A percentile compares a stretch with the other conserved stretches of the same genome.
phyloP scores from a whole-genome alignment of 2,113 vertebrate genomes.

The Rhabdornis inornatus region DNA sequence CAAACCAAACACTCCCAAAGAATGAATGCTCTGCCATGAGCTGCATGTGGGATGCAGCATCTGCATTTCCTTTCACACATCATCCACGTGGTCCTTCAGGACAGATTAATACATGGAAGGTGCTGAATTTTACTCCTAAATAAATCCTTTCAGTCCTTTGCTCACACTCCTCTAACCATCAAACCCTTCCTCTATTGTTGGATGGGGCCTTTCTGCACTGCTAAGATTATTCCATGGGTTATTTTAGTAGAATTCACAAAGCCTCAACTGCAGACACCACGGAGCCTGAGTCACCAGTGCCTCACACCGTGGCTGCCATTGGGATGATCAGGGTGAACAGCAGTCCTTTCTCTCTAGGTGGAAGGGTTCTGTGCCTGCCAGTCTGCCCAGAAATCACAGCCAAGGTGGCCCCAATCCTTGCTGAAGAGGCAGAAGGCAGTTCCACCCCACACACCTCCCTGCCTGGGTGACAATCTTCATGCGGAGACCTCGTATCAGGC shows the following conservation, averaged over 20 bases:
- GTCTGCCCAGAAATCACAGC: neutral
- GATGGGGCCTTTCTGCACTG: neutral
- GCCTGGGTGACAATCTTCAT: neutral
- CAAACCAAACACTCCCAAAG: constrained; percentile 7
- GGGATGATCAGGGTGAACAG: neutral
- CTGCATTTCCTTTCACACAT: neutral
- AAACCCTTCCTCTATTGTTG: accelerated
- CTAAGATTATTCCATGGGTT: neutral
- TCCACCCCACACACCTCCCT: neutral
- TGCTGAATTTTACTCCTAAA: neutral
- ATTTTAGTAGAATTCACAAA: neutral
- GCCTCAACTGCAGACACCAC: neutral
- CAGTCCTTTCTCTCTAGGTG: neutral
- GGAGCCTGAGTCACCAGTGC: neutral
- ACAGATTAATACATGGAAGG: neutral
- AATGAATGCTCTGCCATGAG: neutral
- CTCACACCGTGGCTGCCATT: accelerated
- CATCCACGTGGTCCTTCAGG: neutral
- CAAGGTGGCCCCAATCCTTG: neutral
- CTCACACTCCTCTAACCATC: neutral
- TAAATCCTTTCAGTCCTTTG: neutral
- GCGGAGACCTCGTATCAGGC: neutral
- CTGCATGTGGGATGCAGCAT: neutral
- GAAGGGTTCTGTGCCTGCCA: neutral
- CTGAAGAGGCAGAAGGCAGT: neutral